Conservation (phyloP, 2,888 invertebrate genomes). For the Orthosia cruda region DNA sequence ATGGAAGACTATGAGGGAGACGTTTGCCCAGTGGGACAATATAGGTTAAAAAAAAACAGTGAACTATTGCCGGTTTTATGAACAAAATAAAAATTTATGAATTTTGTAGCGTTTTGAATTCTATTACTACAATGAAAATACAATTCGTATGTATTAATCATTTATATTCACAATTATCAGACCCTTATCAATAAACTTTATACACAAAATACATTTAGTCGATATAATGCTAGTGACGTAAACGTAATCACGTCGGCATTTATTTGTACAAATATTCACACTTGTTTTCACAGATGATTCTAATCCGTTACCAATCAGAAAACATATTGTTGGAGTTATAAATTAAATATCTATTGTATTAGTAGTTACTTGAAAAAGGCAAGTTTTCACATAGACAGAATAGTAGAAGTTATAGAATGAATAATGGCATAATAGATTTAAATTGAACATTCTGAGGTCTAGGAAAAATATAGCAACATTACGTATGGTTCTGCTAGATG, state of each 20-base stretch:
- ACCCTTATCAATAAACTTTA: slow-evolving; percentile 73
- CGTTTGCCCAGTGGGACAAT: too few relatives aligned
- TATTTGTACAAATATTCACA: slow-evolving; percentile 59
- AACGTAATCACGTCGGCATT: slow-evolving; percentile 34
- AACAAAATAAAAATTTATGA: neutral
- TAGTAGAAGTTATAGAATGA: too few relatives aligned
- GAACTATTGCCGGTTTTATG: neutral
- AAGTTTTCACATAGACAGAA: neutral
- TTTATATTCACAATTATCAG: slow-evolving; percentile 75
- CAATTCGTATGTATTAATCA: slow-evolving; percentile 55
- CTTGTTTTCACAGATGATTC: slow-evolving; percentile 13
- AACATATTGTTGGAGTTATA: slow-evolving; percentile 21
- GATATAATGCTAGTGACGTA: slow-evolving; percentile 51
- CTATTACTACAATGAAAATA: slow-evolving; percentile 27
- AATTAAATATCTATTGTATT: slow-evolving; percentile 14
- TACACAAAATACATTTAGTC: slow-evolving; percentile 72
- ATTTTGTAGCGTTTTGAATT: neutral
- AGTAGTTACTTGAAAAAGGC: neutral
- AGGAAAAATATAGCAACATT: slow-evolving; percentile 18
- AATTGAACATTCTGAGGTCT: slow-evolving; percentile 2
- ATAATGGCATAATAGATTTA: too few relatives aligned
- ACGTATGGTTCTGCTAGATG: neutral
- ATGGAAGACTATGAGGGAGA: too few relatives aligned
- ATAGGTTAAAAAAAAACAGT: too few relatives aligned
- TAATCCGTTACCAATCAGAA: slow-evolving; percentile 33